Evolutionary conservation across 2,888 invertebrate species (phyloP).

Genomic region (Fabriciana adippe): DNA sequence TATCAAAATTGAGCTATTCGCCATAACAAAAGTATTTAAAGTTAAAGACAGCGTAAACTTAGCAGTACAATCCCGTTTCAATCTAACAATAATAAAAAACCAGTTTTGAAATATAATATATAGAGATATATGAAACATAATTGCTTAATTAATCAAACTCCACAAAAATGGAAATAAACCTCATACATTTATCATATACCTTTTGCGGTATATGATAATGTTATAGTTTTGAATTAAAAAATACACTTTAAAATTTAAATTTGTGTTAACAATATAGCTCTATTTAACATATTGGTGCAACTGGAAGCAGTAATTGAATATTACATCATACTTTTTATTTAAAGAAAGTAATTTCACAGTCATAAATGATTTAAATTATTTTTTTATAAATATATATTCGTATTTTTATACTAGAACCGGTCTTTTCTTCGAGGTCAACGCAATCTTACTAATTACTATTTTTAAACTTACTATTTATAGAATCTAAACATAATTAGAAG

Average conservation of each 20-base stretch:
- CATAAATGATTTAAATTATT: no score
- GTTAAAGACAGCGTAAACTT: not conserved
- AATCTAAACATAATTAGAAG: no score
- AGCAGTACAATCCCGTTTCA: not conserved
- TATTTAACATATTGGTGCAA: not conserved
- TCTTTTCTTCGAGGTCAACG: no score
- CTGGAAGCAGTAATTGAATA: no score
- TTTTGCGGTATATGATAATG: not conserved
- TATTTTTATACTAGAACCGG: no score
- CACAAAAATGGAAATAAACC: constrained; percentile 4
- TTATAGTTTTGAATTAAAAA: not conserved
- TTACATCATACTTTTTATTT: no score
- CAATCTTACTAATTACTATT: no score
- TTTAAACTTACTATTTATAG: no score
- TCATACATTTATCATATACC: not conserved
- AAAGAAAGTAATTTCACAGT: no score
- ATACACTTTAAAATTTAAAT: not conserved
- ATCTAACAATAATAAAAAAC: constrained; percentile 1
- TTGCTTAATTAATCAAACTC: constrained; percentile 2
- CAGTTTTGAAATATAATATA: constrained; percentile 1
- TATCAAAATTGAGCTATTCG: no score
- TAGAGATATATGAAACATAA: not conserved
- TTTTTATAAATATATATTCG: no score
- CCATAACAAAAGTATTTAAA: not conserved
- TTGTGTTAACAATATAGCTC: not conserved